phyloP scores from a whole-genome alignment of 2,888 invertebrate genomes.

The Andricus curvator region DNA sequence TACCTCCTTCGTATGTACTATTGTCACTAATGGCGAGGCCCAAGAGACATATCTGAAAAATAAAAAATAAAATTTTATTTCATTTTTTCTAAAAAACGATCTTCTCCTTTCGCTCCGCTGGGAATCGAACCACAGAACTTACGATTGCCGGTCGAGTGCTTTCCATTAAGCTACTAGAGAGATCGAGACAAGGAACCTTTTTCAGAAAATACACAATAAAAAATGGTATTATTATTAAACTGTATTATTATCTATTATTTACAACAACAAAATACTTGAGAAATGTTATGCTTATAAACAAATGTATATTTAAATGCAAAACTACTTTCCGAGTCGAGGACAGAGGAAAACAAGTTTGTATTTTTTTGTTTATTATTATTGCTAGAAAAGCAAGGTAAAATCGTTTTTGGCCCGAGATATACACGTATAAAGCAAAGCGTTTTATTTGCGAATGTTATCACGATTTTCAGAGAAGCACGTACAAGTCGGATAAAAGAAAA shows the following conservation, averaged over 20 bases:
- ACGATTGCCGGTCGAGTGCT: no score
- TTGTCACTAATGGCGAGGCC: conserved; percentile 72
- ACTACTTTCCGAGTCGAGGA: not conserved
- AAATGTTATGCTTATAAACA: not conserved
- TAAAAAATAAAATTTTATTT: conserved; percentile 4
- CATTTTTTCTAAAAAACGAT: no score
- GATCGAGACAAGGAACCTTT: no score
- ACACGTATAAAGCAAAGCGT: conserved; percentile 21
- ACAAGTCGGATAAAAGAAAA: conserved; percentile 35
- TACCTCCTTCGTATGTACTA: conserved; percentile 70
- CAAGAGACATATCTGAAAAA: conserved; percentile 71
- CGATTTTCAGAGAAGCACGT: conserved; percentile 24
- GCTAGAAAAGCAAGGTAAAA: not conserved
- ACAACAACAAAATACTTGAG: not conserved
- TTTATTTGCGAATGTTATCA: conserved; percentile 37
- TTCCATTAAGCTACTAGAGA: no score
- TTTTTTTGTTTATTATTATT: not conserved
- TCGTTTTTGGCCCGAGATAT: not conserved
- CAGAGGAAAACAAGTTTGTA: not conserved
- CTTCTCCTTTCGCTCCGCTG: no score
- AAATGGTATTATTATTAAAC: no score
- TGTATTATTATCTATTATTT: no score
- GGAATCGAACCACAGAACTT: no score
- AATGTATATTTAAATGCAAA: not conserved
- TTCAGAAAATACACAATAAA: no score